Base-by-base conservation (phyloP, 2,888 invertebrate genomes). In the Cryptus armator region DNA sequence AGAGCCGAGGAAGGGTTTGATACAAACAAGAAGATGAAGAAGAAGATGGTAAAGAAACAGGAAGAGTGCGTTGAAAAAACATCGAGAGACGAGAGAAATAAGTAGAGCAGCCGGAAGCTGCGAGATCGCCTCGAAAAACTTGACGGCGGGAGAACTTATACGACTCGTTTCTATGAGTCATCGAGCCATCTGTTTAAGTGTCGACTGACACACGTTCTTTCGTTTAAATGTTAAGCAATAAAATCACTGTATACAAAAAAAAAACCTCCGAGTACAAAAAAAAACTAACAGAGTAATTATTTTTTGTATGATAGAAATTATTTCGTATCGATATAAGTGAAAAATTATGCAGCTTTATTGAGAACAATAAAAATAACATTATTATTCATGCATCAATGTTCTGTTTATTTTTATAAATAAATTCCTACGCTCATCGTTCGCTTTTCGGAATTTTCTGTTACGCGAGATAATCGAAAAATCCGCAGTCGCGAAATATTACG, bases 201-300 rank as follows among this genome's bases (percentile, higher is more conserved):
- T 83, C 70, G 70, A 79, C 83, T 10, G 44, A 56, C 70, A 66
- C 51, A 53, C 56, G 24, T 75, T 75, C 29, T 51, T 48, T 24
- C 46, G 43, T 66, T 37, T 19, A 43, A 53, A 66, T 76, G 43
- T 56, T 24, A 56, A 56, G 24, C 19, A 24, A 53, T 16, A 19
- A 5, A 5, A 37, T 9, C 3, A 9, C 37, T 1, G 37, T 9
- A 37, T 37, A n/a, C n/a, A 37, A 9, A 37, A 37, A 37, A 37
- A 37, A 37, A 37, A 37, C 37, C 37, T 37, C 37, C 37, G 9
- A 37, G 37, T 37, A 37, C 37, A 37, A 37, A 37, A 37, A 37
- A 9, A 37, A 37, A 37, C 3, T 37, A 4, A 4, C 37, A 37
- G 0, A 7, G 5, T 5, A 1, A 37, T 6, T 43, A 71, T 29